These are phyloP conservation scores for Myocastor coypus DNA, from an alignment of 2,113 vertebrate species.

Conservation along the genomic window DNA sequence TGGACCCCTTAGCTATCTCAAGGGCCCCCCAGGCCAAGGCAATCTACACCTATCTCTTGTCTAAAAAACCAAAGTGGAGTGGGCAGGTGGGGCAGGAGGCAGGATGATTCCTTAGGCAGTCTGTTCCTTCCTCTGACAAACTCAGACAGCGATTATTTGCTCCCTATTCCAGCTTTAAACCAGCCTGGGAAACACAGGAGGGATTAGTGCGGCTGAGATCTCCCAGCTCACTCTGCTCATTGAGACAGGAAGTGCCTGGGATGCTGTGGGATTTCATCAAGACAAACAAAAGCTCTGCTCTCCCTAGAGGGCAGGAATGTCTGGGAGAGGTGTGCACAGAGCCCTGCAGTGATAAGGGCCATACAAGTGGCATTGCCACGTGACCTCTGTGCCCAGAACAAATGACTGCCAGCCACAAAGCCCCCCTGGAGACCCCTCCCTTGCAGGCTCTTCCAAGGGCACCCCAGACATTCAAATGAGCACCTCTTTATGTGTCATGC, in stretches of 20 bases:
- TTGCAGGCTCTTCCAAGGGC: background rate
- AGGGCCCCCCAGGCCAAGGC: background rate
- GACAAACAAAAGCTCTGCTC: background rate
- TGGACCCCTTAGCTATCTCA: no score
- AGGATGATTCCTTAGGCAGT: background rate
- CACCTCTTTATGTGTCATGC: background rate
- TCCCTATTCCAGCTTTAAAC: background rate
- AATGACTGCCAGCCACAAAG: rapidly evolving
- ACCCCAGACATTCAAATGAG: background rate
- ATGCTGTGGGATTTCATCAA: background rate
- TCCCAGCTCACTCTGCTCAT: background rate
- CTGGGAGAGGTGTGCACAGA: background rate
- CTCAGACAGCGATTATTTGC: background rate
- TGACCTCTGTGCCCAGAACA: background rate
- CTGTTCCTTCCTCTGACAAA: background rate
- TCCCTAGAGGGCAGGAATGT: background rate
- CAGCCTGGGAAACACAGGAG: background rate
- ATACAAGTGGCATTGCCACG: background rate
- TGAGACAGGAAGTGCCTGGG: rapidly evolving
- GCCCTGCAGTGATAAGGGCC: rapidly evolving
- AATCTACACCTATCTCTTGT: background rate
- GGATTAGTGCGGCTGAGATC: background rate
- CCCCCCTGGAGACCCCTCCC: no score
- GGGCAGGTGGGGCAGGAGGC: background rate
- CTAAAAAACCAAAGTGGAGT: background rate